Evolutionary conservation across 1,140 invertebrate genomes (phyloP), one percentile per base, ranked within the genome.

Genomic region (Brachionus manjavacas): DNA sequence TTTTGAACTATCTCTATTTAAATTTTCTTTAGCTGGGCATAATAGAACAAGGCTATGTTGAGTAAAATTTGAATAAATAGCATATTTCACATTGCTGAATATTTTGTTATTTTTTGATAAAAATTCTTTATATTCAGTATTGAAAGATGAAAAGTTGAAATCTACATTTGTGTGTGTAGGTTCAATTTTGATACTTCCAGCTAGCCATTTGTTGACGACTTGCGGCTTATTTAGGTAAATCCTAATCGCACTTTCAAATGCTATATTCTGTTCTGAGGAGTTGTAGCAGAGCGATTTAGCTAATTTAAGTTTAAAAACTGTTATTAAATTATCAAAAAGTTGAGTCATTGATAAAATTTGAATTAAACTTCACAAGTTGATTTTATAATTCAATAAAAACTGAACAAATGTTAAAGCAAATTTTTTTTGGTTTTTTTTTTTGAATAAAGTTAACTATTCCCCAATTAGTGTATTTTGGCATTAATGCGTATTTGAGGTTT

Each of bases 151-250:
- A 41, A 60, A 64, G 28, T 68, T 14, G 7, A 64, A 23, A 35
- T 43, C 52, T 14, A 39, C 35, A 41, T 60, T 31, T 16, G 52
- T 55, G 8, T 39, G 14, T 1, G n/a, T 20, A 80, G 52, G 52
- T 4, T 68, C 79, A 12, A 64, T 41, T 14, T 9, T 68, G 20
- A 81, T 28, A 35, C 79, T 81, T 64, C 79, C 79, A 23, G 79
- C 79, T 20, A 81, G 20, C 79, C 79, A 81, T 60, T 81, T 64
- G 41, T 81, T 81, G 2, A 81, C 79, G 12, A 81, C 79, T 64
- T 81, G 79, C 1, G 79, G 79, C 7, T 81, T 81, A 28, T 81
- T 81, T 14, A 81, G 12, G 16, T 64, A 81, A 28, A 81, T 81
- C 43, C 35, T 41, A n/a, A 81, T 35, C 7, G 79, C 49, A 25